phyloP scores from a whole-genome alignment of 2,888 invertebrate genomes.

The Gymnocheta viridis region DNA sequence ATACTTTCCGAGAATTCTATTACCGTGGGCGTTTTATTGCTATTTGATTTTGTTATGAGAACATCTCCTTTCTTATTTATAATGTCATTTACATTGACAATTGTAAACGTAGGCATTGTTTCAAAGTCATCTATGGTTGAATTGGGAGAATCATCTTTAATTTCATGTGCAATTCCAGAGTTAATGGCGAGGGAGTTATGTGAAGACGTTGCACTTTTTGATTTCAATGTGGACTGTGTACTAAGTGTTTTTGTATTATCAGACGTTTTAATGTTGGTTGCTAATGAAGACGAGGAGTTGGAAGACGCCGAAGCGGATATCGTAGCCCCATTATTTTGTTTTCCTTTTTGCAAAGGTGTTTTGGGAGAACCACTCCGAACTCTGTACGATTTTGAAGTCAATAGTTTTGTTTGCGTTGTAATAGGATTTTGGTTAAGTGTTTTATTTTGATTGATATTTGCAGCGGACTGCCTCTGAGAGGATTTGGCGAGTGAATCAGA shows the following conservation, averaged over 20 bases:
- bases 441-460: conserved; percentile 14
- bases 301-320: conserved; percentile 7
- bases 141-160: conserved; percentile 66
- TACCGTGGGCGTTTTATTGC: conserved; percentile 29
- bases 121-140: conserved; percentile 77
- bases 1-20: conserved; percentile 63
- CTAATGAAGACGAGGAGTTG: conserved; percentile 5
- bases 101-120: conserved; percentile 81
- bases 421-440: conserved; percentile 13
- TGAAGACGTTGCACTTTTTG: conserved; percentile 6
- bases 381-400: conserved; percentile 7
- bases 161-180: conserved; percentile 31
- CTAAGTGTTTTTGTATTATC: conserved; percentile 27
- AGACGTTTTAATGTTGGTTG: conserved; percentile 1
- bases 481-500: conserved; percentile 26
- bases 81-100: conserved; percentile 81
- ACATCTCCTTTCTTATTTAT: conserved; percentile 81
- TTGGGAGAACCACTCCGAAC: conserved; percentile 37
- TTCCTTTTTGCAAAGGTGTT: conserved; percentile 25
- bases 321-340: conserved; percentile 16
- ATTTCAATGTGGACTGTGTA: conserved; percentile 42
- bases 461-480: conserved; percentile 5
- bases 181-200: background rate
- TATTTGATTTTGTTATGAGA: conserved; percentile 73
- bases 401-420: conserved; percentile 51